A percentile compares a stretch with the other conserved stretches of the same genome.
phyloP scores from a whole-genome alignment of 2,888 invertebrate species.

The Thymelicus lineola region DNA sequence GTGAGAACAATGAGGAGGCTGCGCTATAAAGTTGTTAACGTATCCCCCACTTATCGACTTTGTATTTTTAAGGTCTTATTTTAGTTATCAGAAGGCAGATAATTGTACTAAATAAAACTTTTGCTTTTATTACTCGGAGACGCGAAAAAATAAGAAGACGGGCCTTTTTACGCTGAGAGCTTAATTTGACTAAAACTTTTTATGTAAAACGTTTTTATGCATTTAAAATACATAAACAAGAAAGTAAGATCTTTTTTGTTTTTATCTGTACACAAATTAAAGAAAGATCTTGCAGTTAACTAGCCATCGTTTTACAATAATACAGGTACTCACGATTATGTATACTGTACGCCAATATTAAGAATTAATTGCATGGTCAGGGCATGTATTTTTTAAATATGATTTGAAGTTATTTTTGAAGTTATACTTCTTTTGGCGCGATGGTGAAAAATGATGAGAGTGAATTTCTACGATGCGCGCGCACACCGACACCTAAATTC shows the following conservation, averaged over 20 bases:
- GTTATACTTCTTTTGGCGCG: too few relatives aligned
- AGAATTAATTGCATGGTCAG: too few relatives aligned
- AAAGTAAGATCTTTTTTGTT: neutral
- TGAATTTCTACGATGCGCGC: too few relatives aligned
- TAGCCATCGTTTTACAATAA: too few relatives aligned
- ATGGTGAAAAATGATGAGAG: too few relatives aligned
- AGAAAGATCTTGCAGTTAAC: too few relatives aligned
- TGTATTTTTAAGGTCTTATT: conserved; percentile 32
- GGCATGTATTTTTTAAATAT: too few relatives aligned
- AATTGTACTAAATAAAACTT: conserved; percentile 29
- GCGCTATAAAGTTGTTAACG: conserved; percentile 62
- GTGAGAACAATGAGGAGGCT: conserved; percentile 58
- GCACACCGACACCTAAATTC: too few relatives aligned
- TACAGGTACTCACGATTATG: too few relatives aligned
- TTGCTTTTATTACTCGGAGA: conserved; percentile 20
- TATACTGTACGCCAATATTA: too few relatives aligned
- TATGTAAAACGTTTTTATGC: neutral
- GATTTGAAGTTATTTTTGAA: too few relatives aligned
- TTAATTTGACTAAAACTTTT: neutral
- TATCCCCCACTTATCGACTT: conserved; percentile 40
- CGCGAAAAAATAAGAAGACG: neutral
- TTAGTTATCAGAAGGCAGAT: conserved; percentile 33
- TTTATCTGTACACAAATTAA: too few relatives aligned
- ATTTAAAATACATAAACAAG: neutral
- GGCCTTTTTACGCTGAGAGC: neutral